These are phyloP conservation scores for Daubentonia madagascariensis DNA, from an alignment of 2,113 vertebrate species.

Conservation along the genomic window DNA sequence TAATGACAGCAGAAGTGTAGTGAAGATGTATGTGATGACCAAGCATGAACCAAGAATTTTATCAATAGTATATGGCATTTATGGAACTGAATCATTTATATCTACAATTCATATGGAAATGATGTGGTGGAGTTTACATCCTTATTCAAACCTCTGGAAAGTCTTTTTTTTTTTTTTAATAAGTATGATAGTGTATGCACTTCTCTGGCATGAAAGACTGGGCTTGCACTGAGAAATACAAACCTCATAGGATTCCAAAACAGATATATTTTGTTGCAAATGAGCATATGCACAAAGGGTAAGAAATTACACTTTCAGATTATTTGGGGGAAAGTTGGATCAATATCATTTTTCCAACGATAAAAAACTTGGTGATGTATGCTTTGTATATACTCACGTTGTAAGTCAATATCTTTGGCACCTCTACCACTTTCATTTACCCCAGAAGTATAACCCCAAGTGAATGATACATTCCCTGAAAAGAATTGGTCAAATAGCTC, in stretches of 20 bases:
- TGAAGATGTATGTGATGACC: neutral
- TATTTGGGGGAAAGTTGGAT: neutral
- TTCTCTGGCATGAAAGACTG: neutral
- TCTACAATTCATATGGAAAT: neutral
- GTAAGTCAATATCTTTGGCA: neutral
- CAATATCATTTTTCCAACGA: neutral
- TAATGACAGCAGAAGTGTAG: neutral
- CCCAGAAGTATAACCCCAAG: slow-evolving; percentile 2
- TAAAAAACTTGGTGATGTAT: neutral
- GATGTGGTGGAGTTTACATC: neutral
- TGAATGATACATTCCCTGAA: neutral
- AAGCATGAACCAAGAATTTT: neutral
- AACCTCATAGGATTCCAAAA: neutral
- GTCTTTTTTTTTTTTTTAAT: neutral
- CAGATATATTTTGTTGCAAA: neutral
- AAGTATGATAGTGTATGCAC: neutral
- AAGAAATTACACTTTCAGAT: slow-evolving; percentile 9
- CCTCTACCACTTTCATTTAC: neutral
- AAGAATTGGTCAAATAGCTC: neutral
- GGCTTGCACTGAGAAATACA: neutral
- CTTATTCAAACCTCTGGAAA: neutral
- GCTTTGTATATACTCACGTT: neutral
- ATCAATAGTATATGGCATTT: neutral
- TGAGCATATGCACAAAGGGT: neutral
- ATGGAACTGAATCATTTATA: neutral